A percentile compares a stretch with the other conserved stretches of the same genome.
Conservation (phyloP, 2,797 vertebrate species). For the Anas acuta region DNA sequence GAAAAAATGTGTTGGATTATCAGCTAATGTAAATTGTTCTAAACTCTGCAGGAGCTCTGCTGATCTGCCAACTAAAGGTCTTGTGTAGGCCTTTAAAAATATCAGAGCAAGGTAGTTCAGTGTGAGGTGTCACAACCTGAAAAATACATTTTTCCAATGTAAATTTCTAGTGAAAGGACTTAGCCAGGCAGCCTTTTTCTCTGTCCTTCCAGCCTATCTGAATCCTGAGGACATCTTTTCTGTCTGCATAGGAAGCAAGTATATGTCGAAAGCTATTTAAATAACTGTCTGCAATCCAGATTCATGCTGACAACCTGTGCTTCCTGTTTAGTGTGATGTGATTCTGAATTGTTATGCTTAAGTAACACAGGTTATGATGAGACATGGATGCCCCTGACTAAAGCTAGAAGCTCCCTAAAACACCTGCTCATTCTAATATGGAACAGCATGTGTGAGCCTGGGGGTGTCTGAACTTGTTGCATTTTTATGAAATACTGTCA, state of each 20-base stretch:
- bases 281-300: slow-evolving; percentile 33
- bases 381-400: neutral
- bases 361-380: slow-evolving; percentile 39
- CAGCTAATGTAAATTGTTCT: neutral
- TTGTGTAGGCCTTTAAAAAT: neutral
- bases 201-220: neutral
- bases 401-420: neutral
- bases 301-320: slow-evolving; percentile 40
- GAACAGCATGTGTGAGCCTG: neutral
- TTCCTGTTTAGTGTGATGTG: slow-evolving; percentile 34
- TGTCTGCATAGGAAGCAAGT: slow-evolving; percentile 23
- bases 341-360: slow-evolving; percentile 38
- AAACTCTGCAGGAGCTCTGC: neutral
- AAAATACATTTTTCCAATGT: neutral
- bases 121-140: neutral
- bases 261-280: slow-evolving; percentile 11
- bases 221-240: slow-evolving; percentile 36
- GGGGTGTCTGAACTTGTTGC: neutral
- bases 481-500: neutral
- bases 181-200: neutral
- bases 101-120: neutral
- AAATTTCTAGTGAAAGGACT: neutral
- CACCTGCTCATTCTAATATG: neutral
- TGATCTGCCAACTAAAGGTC: neutral
- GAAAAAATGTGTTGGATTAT: neutral